Base-by-base conservation (phyloP, 1,140 invertebrate species). In the Drosophila oshimai region DNA sequence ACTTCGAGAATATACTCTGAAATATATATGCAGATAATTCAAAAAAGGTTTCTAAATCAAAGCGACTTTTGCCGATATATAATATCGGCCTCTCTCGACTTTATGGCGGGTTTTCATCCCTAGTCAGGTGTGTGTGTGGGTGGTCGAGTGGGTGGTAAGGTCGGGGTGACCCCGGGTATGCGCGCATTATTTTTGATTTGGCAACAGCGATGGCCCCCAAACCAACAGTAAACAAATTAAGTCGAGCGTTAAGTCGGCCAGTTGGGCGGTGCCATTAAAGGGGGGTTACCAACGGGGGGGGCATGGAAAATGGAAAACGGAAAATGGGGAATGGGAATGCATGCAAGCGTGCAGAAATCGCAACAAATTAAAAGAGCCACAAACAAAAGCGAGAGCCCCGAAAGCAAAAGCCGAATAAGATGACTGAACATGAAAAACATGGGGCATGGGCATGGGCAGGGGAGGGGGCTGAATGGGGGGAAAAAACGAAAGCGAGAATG, bases 151-250 rank as follows among this genome's bases (percentile, higher is more conserved):
- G 44, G 26, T 10, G 28, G 34, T 18, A 33, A 60, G 29, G 60
- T 70, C 37, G 53, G 45, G 33, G 53, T 37, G 33, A 39, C 33
- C 45, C 34, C 45, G 33, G 46, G 37, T 72, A 45, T 60, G 79
- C 79, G 69, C 50, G 69, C 62, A 64, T 60, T 73, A 73, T 73
- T 73, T 73, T 73, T 73, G 69, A 73, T 73, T 73, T 73, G 78
- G 64, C 75, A 73, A 55, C 47, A 74, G 76, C 79, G 44, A 84
- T 78, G 78, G 74, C 70, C 79, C 62, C 71, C 75, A 80, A 86
- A 86, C 80, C 80, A 86, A 80, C 80, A 84, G 80, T 84, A 84
- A 84, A 84, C 80, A 86, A 86, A 86, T 86, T 86, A 86, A 86
- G 80, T 86, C 80, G 75, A 86, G 80, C 80, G 80, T 86, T 80